Percentiles rank a stretch among this genome's conserved stretches.
These are phyloP conservation scores for Zygogramma bicolorata DNA, from an alignment of 2,888 invertebrate genomes.

Conservation along the genomic window DNA sequence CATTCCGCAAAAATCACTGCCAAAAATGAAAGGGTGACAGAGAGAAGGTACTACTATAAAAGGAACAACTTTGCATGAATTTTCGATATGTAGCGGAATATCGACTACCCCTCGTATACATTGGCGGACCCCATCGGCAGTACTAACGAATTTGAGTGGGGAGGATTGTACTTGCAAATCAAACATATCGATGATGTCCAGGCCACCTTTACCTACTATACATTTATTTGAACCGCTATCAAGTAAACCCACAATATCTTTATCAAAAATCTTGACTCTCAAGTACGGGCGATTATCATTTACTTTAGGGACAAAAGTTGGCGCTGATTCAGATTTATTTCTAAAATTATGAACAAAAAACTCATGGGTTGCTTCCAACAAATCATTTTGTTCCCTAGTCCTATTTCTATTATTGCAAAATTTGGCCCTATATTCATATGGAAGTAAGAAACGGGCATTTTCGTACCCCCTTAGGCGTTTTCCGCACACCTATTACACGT, in stretches of 20 bases:
- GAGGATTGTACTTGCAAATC: background rate
- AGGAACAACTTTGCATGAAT: constrained; percentile 7
- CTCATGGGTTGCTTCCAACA: no score
- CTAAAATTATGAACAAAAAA: no score
- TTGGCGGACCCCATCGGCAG: constrained; percentile 22
- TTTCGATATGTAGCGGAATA: background rate
- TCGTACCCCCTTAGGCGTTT: constrained; percentile 17
- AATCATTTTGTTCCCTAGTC: no score
- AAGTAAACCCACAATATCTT: constrained; percentile 2
- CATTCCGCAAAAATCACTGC: constrained; percentile 26
- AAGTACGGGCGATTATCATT: constrained; percentile 23
- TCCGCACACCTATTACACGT: constrained; percentile 14
- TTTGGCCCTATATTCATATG: background rate
- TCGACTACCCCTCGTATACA: constrained; percentile 13
- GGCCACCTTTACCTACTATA: constrained; percentile 13
- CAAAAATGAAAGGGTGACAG: constrained; percentile 17
- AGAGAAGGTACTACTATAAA: constrained; percentile 18
- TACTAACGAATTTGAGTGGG: constrained; percentile 15
- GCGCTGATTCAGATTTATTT: no score
- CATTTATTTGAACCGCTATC: constrained; percentile 20
- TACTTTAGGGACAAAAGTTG: background rate
- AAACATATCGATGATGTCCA: background rate
- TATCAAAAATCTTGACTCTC: constrained; percentile 18
- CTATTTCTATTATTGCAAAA: no score
- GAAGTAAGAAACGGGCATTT: constrained; percentile 7